Conservation (phyloP, 2,888 invertebrate genomes). For the Falcaria lacertinaria region DNA sequence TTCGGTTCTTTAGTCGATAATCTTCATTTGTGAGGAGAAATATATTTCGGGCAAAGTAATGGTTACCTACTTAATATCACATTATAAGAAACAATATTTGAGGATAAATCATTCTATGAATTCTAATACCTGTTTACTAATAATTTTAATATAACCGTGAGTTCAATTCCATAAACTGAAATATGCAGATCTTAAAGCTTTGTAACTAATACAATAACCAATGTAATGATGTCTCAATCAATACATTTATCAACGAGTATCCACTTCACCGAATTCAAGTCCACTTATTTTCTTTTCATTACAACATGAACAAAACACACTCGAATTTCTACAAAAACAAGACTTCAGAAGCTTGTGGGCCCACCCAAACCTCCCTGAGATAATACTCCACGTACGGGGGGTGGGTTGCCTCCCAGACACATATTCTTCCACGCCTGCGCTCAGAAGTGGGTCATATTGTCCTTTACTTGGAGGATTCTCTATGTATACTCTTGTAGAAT, state of each 20-base stretch:
- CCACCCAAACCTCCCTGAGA: slow-evolving; percentile 31
- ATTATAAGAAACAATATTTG: no score
- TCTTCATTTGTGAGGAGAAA: slow-evolving; percentile 45
- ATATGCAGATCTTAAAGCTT: no score
- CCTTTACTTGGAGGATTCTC: slow-evolving; percentile 17
- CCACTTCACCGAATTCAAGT: not conserved
- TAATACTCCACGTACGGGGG: slow-evolving; percentile 41
- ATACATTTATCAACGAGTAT: no score
- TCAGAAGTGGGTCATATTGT: slow-evolving; percentile 68
- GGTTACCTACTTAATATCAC: no score
- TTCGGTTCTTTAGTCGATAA: slow-evolving; percentile 46
- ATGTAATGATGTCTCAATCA: no score
- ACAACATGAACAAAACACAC: not conserved
- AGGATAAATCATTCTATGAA: no score
- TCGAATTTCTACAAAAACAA: slow-evolving; percentile 37
- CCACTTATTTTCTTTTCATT: not conserved
- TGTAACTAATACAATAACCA: no score
- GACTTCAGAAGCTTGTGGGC: slow-evolving; percentile 25
- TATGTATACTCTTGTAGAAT: no score
- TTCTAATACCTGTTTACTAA: no score
- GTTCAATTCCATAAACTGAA: no score
- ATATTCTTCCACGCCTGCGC: slow-evolving; percentile 71
- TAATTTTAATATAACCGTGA: no score
- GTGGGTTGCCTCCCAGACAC: slow-evolving; percentile 47
- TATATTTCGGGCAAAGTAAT: not conserved